phyloP scores from a whole-genome alignment of 2,797 vertebrate species.

The Melanotaenia trifasciata region DNA sequence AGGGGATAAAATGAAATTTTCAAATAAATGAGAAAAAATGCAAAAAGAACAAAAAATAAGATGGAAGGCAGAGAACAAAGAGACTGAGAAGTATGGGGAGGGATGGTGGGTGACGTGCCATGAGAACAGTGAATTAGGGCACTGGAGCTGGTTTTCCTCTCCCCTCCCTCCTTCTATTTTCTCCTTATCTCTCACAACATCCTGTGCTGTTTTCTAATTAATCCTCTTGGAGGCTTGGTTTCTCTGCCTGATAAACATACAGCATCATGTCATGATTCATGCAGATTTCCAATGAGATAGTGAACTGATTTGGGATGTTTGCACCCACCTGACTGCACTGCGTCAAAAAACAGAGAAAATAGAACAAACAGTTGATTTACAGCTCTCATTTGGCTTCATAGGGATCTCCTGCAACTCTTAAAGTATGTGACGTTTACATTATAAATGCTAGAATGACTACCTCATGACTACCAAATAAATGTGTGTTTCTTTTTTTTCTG shows the following conservation, averaged over 20 bases:
- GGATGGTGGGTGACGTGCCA: conserved; percentile 43
- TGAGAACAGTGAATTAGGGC: conserved; percentile 71
- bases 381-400: conserved; percentile 1
- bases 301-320: conserved; percentile 32
- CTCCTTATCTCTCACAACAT: conserved; percentile 50
- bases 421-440: neutral
- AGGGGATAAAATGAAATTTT: conserved; percentile 6
- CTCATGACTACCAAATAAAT: neutral
- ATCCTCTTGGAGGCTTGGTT: conserved; percentile 49
- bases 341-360: conserved; percentile 43
- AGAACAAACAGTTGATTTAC: conserved; percentile 23
- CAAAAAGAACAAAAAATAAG: conserved; percentile 22
- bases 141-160: conserved; percentile 60
- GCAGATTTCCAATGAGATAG: conserved; percentile 46
- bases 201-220: conserved; percentile 66
- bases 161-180: conserved; percentile 6
- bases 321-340: conserved; percentile 55
- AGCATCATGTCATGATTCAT: conserved; percentile 48
- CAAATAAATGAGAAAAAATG: conserved; percentile 35
- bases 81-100: conserved; percentile 35
- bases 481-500: neutral
- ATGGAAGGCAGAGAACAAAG: conserved; percentile 55
- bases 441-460: neutral
- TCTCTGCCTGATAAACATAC: conserved; percentile 26
- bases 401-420: neutral